These are phyloP conservation scores for Cardiocondyla obscurior DNA, from an alignment of 1,140 invertebrate species.

Conservation along the genomic window DNA sequence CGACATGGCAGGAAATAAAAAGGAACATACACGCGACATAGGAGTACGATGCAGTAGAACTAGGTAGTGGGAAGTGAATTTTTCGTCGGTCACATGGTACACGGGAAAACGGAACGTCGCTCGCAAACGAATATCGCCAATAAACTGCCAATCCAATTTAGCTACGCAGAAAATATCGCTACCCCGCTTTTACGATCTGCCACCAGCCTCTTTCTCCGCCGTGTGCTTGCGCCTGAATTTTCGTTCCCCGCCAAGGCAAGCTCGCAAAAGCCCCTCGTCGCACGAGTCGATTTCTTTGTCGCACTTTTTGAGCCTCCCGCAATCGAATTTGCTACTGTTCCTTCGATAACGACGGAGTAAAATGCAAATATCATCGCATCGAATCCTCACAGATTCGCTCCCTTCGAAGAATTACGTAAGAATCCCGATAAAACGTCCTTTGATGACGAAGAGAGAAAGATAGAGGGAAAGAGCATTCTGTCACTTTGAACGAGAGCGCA, in stretches of 20 bases:
- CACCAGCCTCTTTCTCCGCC: conserved; percentile 8
- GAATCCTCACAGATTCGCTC: background rate
- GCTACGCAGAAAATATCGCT: conserved; percentile 62
- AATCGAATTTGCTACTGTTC: conserved; percentile 32
- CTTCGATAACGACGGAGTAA: conserved; percentile 38
- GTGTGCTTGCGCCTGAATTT: background rate
- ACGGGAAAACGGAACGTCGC: conserved; percentile 69
- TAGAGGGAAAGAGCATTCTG: background rate
- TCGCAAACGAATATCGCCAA: conserved; percentile 76
- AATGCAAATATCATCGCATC: conserved; percentile 53
- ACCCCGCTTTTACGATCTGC: conserved; percentile 49
- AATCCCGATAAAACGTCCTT: conserved; percentile 11
- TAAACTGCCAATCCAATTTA: conserved; percentile 78
- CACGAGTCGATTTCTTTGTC: background rate
- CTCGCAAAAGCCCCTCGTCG: background rate
- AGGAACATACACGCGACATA: conserved; percentile 28
- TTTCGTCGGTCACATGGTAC: conserved; percentile 64
- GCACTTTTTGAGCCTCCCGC: conserved; percentile 11
- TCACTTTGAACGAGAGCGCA: conserved; percentile 42
- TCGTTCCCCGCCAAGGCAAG: background rate
- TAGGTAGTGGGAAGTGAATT: conserved; percentile 53
- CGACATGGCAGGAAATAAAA: conserved; percentile 50
- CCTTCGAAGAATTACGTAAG: conserved; percentile 10
- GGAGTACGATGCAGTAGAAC: conserved; percentile 21
- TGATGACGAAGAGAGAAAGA: background rate